Evolutionary conservation across 2,113 vertebrate genomes (phyloP), one percentile per base, ranked within the genome.

Genomic region (Caretta caretta): DNA sequence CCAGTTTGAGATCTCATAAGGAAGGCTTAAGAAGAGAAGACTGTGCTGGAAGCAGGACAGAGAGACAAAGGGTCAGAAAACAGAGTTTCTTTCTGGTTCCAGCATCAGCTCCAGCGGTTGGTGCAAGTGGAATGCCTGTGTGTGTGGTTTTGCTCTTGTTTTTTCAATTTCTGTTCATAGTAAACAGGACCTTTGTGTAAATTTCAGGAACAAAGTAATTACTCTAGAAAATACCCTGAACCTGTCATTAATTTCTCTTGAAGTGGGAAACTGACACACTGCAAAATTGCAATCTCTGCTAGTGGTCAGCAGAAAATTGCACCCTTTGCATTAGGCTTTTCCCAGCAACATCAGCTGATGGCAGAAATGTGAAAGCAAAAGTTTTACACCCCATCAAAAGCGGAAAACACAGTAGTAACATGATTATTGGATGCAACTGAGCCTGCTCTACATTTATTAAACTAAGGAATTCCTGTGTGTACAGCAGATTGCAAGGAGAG

Each of bases 21-120:
- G 59, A 29, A 65, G 7, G 20, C 38, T 83, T 25, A 65, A 20
- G 5, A 53, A 86, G 83, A 75, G 46, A 8, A 75, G 31, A 31
- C 59, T 35, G 29, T 57, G 93, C 29, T 31, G 49, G 46, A 92
- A 93, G 76, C 3, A 31, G 79, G n/a, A 14, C 19, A 88, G 12
- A 16, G 59, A 35, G 5, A 65, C 1, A 72, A 83, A 10, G 22
- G 38, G n/a, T 16, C 0, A 0, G 10, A 50, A 90, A 56, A 5
- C 10, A 46, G n/a, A 79, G 9, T 10, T 90, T 35, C 51, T 78
- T 80, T 87, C 29, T 81, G 11, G 17, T 80, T 84, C 38, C 69
- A 1, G 0, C 12, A 25, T 49, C 31, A 3, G 42, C 29, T 87
- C 22, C 10, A 89, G 51, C 1, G 42, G 53, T 38, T 17, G 35